Evolutionary conservation across 2,113 vertebrate genomes (phyloP).

Genomic region (Epinephelus moara): DNA sequence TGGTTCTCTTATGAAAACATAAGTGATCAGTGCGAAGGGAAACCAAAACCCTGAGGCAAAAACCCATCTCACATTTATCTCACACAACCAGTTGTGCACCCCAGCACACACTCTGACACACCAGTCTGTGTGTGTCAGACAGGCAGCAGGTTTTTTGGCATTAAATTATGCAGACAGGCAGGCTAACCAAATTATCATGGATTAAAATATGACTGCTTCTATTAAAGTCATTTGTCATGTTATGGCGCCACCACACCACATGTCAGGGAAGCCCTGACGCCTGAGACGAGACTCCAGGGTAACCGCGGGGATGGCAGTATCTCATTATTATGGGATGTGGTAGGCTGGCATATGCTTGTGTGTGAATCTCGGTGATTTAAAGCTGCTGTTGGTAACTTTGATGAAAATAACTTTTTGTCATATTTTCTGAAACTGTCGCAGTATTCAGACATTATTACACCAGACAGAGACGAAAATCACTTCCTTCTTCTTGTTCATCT

Average conservation of each 20-base stretch:
- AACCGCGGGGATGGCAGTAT: not conserved
- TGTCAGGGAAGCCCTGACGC: not conserved
- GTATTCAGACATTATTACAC: too few relatives aligned
- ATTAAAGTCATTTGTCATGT: slow-evolving; percentile 39
- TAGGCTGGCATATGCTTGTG: not conserved
- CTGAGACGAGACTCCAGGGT: slow-evolving; percentile 5
- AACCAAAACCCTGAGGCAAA: not conserved
- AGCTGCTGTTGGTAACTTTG: too few relatives aligned
- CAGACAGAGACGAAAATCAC: too few relatives aligned
- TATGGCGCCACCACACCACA: slow-evolving; percentile 7
- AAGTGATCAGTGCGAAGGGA: not conserved
- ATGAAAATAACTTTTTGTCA: too few relatives aligned
- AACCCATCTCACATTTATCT: not conserved
- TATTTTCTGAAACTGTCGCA: too few relatives aligned
- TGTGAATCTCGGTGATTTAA: not conserved
- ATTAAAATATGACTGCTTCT: slow-evolving; percentile 32
- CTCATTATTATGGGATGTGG: not conserved
- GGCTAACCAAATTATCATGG: slow-evolving; percentile 18
- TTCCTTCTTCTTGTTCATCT: too few relatives aligned
- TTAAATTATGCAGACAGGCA: slow-evolving; percentile 11
- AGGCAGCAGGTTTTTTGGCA: not conserved
- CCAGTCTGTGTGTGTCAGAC: not conserved
- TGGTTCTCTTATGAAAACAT: not conserved
- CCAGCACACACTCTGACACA: not conserved
- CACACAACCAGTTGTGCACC: not conserved